Base-by-base conservation (phyloP, 1,140 invertebrate species). In the Mercenaria mercenaria region DNA sequence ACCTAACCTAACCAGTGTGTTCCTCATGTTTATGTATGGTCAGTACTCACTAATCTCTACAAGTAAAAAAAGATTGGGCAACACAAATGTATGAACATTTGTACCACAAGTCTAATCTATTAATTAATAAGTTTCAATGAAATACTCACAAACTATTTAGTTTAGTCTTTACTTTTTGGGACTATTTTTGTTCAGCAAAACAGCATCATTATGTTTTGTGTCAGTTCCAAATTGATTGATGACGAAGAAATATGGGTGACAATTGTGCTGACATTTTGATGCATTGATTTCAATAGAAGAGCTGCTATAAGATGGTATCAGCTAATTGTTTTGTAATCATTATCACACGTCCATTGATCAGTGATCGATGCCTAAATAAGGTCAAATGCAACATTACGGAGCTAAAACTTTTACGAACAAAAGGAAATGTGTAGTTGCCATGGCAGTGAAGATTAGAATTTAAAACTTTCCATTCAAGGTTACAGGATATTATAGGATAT, bases 321-420 rank as follows among this genome's bases (percentile, higher is more conserved):
- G 47, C n/a, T 79, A 56, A 79, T 79, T 79, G 76, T 79, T 79
- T 79, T 56, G 76, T 56, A 79, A 79, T 76, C 39, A 76, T 74
- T 39, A 69, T 50, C 20, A 52, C 43, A 34, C 13, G 32, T 3
- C 32, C 76, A 34, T 13, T 76, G 72, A 76, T 79, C 26, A 56
- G 56, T 79, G 76, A 79, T 39, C 69, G n/a, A 74, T n/a, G 69
- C 20, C 29, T n/a, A 79, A 20, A 29, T 79, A 52, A 2, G 50
- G 67, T 37, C 34, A 72, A 79, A 79, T 79, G 47, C 47, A 79
- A 18, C 29, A 4, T 79, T 47, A 52, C 20, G 15, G 18, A 50
- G 18, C 1, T 29, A 39, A 34, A 18, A 56, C 56, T 18, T 79
- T 47, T 26, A 37, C 34, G 50, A 79, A 79, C 43, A 52, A 50